Base-by-base conservation (phyloP, 2,113 vertebrate species). In the Odontophorus gujanensis region DNA sequence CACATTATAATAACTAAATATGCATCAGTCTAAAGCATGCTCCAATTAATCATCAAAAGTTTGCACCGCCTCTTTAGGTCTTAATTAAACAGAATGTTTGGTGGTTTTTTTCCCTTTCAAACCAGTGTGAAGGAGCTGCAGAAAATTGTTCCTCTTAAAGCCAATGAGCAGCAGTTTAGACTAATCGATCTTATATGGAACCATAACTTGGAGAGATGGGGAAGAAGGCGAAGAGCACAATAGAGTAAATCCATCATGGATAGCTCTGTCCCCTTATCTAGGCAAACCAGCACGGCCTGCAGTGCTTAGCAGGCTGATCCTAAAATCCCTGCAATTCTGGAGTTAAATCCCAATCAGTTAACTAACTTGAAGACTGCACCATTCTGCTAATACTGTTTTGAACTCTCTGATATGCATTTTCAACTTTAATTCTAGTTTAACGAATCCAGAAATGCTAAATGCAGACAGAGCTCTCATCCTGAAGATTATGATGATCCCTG, bases 11-110 rank as follows among this genome's bases (percentile, higher is more conserved):
- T 98, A 98, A 97, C 97, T 97, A 97, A 96, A 97, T 97, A 98
- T 97, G 97, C 96, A 98, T 97, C 97, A 98, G 92, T 97, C 96
- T 89, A 97, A 93, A 94, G 93, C 95, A 96, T 97, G 96, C 96
- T 98, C 98, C 98, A 98, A 98, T 98, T 98, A 98, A 98, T 98
- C 97, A 97, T 97, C 98, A 97, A 97, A 97, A 98, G 94, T 98
- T 90, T 96, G 76, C 77, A 95, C 97, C 94, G 94, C 97, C 97
- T 97, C 97, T 97, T 98, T 96, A 98, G 96, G 91, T 97, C 96
- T 97, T 97, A 98, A 98, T 97, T 97, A 98, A 97, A 77, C 94
- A 97, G 93, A 97, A 95, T 96, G 90, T 95, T 97, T 94, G 92
- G 71, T 30, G 8, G 8, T 59, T 76, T 90, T 89, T 96, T 78